phyloP scores from a whole-genome alignment of 2,113 vertebrate genomes.

The Cyprinus carpio region DNA sequence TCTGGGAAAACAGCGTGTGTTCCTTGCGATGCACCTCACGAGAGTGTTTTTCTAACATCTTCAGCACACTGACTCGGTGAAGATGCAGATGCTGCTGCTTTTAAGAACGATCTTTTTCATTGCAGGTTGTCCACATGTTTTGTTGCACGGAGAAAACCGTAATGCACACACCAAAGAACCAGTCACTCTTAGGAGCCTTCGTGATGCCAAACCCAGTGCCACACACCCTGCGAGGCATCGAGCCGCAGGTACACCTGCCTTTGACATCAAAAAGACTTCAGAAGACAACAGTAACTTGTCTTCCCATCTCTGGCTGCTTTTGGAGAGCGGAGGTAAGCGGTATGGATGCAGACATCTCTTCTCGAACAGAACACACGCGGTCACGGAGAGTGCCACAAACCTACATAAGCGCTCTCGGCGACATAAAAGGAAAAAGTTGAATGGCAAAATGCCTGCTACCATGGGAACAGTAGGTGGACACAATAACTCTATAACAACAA shows the following conservation, averaged over 20 bases:
- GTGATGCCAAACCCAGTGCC: constrained; percentile 57
- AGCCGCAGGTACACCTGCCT: constrained; percentile 73
- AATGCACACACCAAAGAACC: constrained; percentile 59
- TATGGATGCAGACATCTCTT: constrained; percentile 56
- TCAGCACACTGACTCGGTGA: constrained; percentile 55
- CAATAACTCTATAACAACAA: constrained; percentile 68
- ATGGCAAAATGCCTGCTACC: constrained; percentile 60
- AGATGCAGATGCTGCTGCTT: constrained; percentile 72
- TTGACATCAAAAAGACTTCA: constrained; percentile 40
- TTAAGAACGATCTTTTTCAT: constrained; percentile 67
- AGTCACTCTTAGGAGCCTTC: constrained; percentile 55
- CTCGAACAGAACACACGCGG: constrained; percentile 60
- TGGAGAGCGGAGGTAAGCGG: constrained; percentile 52
- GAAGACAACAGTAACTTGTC: constrained; percentile 58
- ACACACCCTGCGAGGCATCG: constrained; percentile 51
- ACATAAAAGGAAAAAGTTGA: constrained; percentile 72
- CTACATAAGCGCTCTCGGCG: constrained; percentile 64
- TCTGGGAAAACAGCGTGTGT: background rate
- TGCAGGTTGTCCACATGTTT: constrained; percentile 58
- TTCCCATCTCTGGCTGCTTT: constrained; percentile 55
- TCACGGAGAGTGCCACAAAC: constrained; percentile 55
- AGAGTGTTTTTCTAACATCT: constrained; percentile 17
- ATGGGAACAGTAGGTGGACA: constrained; percentile 73
- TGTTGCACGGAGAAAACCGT: constrained; percentile 59
- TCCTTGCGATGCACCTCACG: constrained; percentile 1